A percentile compares a stretch with the other conserved stretches of the same genome.
phyloP scores from a whole-genome alignment of 2,888 invertebrate species.

The Trisateles emortualis region DNA sequence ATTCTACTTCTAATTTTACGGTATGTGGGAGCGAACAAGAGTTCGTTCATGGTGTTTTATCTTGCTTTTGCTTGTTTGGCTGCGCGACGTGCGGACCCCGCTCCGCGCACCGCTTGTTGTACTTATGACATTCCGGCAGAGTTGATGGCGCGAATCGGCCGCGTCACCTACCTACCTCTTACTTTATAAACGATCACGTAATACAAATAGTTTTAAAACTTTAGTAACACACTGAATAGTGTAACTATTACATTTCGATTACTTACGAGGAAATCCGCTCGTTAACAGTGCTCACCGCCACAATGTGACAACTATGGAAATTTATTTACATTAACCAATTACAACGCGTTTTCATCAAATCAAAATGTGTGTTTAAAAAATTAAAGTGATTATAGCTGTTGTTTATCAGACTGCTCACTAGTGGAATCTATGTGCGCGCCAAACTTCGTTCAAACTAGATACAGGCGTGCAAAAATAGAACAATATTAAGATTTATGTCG shows the following conservation, averaged over 20 bases:
- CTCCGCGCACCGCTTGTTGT: slow-evolving; percentile 21
- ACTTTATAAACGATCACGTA: slow-evolving; percentile 49
- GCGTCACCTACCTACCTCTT: slow-evolving; percentile 53
- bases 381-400: slow-evolving; percentile 63
- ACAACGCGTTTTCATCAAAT: slow-evolving; percentile 59
- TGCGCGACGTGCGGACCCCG: slow-evolving; percentile 38
- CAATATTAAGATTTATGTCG: slow-evolving; percentile 52
- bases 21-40: slow-evolving; percentile 46
- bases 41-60: slow-evolving; percentile 60
- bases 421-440: slow-evolving; percentile 69
- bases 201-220: slow-evolving; percentile 59
- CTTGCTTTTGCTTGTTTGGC: slow-evolving; percentile 53
- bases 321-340: slow-evolving; percentile 53
- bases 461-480: slow-evolving; percentile 64
- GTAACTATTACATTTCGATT: slow-evolving; percentile 28
- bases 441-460: slow-evolving; percentile 52
- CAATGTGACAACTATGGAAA: slow-evolving; percentile 54
- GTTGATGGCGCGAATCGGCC: slow-evolving; percentile 65
- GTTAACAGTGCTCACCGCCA: slow-evolving; percentile 36
- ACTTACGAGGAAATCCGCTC: slow-evolving; percentile 14
- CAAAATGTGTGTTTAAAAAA: slow-evolving; percentile 74
- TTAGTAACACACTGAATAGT: slow-evolving; percentile 55
- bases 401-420: slow-evolving; percentile 62
- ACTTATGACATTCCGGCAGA: slow-evolving; percentile 64
- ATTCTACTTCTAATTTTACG: slow-evolving; percentile 45